Conservation (phyloP, 2,797 vertebrate genomes). For the Alauda arvensis region DNA sequence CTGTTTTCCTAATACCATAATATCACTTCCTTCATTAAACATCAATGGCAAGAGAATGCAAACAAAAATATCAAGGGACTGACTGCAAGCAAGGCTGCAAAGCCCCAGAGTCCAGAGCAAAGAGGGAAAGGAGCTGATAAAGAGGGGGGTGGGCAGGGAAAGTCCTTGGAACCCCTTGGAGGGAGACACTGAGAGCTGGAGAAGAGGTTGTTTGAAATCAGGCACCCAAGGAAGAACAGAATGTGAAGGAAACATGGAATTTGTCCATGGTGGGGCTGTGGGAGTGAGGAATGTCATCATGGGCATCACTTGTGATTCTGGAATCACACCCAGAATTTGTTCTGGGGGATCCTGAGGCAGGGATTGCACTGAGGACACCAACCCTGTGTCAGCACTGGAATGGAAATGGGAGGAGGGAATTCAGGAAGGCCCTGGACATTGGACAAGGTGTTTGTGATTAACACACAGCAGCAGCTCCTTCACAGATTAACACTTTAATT, state of each 20-base stretch:
- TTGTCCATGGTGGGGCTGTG: neutral
- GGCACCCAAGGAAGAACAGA: neutral
- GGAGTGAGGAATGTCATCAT: neutral
- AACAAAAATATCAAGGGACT: neutral
- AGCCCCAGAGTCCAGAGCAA: neutral
- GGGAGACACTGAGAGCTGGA: neutral
- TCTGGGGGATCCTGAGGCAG: neutral
- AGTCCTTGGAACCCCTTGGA: neutral
- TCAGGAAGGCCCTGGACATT: neutral
- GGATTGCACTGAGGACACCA: rapidly evolving
- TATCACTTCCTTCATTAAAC: neutral
- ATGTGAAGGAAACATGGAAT: rapidly evolving
- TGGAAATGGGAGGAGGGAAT: neutral
- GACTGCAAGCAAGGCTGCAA: neutral
- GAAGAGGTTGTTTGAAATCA: neutral
- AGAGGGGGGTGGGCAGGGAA: neutral
- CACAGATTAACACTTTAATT: neutral
- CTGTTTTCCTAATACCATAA: neutral
- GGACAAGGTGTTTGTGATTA: neutral
- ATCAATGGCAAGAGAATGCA: neutral
- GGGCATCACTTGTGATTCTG: too few species aligned
- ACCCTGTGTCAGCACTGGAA: neutral
- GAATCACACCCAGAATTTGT: neutral
- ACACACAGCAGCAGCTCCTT: neutral
- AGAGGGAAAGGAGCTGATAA: neutral